Evolutionary conservation across 2,113 vertebrate genomes (phyloP), one percentile per base, ranked within the genome.

Genomic region (Tautogolabrus adspersus): DNA sequence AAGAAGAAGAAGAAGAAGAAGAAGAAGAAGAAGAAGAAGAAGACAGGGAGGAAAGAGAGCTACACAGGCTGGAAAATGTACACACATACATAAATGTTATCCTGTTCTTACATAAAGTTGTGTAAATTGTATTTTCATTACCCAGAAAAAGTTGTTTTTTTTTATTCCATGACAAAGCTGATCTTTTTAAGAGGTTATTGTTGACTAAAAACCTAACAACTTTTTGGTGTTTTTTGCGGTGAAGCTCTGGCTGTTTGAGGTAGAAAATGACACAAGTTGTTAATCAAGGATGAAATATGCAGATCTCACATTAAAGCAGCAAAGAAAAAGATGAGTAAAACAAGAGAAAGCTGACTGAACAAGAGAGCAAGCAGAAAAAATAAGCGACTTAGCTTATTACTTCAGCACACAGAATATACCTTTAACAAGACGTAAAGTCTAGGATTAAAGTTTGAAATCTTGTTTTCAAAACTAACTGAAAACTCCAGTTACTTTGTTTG

Each of bases 381-480:
- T 37, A 85, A 81, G 68, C 69, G 75, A 21, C 59, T 82, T 52
- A 72, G 63, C 68, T 74, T 80, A 66, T 74, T 62, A 70, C 34
- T 67, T 58, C 30, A 81, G 72, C 57, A 58, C 52, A 60, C 62
- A 66, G 79, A 86, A 82, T 82, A 72, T 79, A 40, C 51, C 19
- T 19, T 66, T 69, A 26, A 71, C 77, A 76, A 72, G 82, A 56
- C 12, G 7, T 60, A 21, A 6, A 52, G 63, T 83, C 84, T 38
- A 65, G 15, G 67, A 81, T 81, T 61, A 16, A 71, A n/a, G 75
- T 58, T 82, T 78, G 19, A 84, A 87, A 83, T 84, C 85, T 85
- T 85, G 79, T 76, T 79, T 72, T 66, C 7, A 62, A 83, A 76
- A 74, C 71, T 52, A 54, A 59, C 40, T 65, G 54, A 73, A 22